phyloP scores from a whole-genome alignment of 2,797 vertebrate genomes.

The Clarias fuscus region DNA sequence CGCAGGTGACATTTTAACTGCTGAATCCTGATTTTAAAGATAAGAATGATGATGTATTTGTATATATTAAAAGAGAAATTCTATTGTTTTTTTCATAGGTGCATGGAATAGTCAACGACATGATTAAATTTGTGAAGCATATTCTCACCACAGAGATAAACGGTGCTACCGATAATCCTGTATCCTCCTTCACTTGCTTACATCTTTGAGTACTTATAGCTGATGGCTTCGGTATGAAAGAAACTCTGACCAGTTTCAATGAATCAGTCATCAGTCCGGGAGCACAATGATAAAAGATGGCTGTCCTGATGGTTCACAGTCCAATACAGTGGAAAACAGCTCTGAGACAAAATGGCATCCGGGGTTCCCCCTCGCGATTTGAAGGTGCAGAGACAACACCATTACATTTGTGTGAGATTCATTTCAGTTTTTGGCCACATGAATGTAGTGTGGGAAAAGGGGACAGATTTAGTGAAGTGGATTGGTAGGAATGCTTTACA shows the following conservation, averaged over 20 bases:
- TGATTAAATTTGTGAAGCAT: constrained; percentile 89
- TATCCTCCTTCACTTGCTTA: constrained; percentile 78
- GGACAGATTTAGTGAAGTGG: no score
- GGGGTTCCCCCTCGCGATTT: no score
- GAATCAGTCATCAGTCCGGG: not conserved
- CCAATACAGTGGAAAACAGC: no score
- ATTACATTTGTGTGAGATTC: no score
- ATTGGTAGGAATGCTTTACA: no score
- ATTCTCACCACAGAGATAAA: constrained; percentile 96
- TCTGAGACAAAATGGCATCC: no score
- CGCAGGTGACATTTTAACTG: constrained; percentile 79
- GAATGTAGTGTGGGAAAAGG: no score
- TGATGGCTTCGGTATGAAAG: not conserved
- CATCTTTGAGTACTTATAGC: not conserved
- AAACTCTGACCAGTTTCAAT: not conserved
- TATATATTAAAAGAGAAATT: not conserved
- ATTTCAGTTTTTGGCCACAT: no score
- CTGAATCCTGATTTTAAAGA: not conserved
- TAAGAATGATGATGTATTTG: not conserved
- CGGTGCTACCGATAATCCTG: constrained; percentile 96
- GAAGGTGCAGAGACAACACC: no score
- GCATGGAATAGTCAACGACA: constrained; percentile 91
- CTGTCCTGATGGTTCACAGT: no score
- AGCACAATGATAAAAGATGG: no score
- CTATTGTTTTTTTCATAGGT: constrained; percentile 72